Evolutionary conservation across 2,888 invertebrate genomes (phyloP).

Genomic region (Pardosa pseudoannulata): DNA sequence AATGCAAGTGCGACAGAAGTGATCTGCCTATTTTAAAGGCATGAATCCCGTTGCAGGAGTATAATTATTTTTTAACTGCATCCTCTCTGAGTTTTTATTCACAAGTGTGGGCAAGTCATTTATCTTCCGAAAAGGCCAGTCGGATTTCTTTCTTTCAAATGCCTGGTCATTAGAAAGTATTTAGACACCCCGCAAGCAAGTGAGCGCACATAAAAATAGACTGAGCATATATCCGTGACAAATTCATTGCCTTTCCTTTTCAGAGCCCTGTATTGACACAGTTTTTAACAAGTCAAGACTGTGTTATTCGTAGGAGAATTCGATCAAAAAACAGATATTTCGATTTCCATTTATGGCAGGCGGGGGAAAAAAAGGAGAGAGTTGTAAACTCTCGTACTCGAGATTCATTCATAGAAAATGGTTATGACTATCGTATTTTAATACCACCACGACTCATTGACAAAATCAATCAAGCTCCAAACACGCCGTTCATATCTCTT

Average conservation of each 20-base stretch:
- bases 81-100: too few species aligned
- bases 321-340: conserved; percentile 19
- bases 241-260: conserved; percentile 2
- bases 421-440: conserved; percentile 70
- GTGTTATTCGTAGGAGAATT: neutral
- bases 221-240: neutral
- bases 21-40: too few species aligned
- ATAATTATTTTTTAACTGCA: too few species aligned
- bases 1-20: too few species aligned
- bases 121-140: too few species aligned
- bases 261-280: conserved; percentile 3
- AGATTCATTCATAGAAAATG: conserved; percentile 30
- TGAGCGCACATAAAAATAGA: neutral
- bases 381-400: conserved; percentile 1
- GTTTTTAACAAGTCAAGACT: conserved; percentile 13
- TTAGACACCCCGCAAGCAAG: too few species aligned
- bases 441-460: conserved; percentile 55
- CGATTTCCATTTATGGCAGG: conserved; percentile 3
- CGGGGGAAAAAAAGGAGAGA: neutral
- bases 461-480: conserved; percentile 60
- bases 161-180: too few species aligned
- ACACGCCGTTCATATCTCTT: conserved; percentile 59
- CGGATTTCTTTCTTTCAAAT: too few species aligned
- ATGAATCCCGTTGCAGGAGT: too few species aligned
- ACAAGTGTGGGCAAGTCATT: too few species aligned